These are phyloP conservation scores for Tipula confusa DNA, from an alignment of 2,888 invertebrate genomes.

Conservation along the genomic window DNA sequence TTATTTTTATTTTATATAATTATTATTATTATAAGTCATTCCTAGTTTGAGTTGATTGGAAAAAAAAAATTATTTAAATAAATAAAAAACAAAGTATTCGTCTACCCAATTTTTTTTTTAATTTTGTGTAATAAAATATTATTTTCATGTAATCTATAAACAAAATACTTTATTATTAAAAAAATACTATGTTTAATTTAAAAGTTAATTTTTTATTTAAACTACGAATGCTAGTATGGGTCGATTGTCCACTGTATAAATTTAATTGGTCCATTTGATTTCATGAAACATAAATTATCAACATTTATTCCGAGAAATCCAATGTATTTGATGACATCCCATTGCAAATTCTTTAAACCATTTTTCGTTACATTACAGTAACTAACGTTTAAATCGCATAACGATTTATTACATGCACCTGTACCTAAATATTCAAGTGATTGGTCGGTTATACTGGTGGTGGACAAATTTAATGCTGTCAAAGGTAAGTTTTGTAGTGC, in stretches of 20 bases:
- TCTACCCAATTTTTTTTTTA: neutral
- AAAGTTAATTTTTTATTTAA: constrained; percentile 26
- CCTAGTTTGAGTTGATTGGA: constrained; percentile 9
- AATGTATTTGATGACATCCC: constrained; percentile 34
- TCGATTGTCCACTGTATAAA: constrained; percentile 34
- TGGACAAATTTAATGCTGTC: constrained; percentile 43
- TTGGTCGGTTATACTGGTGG: constrained; percentile 41
- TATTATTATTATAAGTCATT: neutral
- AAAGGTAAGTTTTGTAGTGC: constrained; percentile 41
- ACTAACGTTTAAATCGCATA: constrained; percentile 36
- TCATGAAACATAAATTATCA: constrained; percentile 33
- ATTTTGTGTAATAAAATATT: neutral
- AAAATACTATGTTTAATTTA: neutral
- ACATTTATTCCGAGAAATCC: constrained; percentile 34
- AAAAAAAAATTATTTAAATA: neutral
- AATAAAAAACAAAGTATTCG: neutral
- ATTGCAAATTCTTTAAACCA: constrained; percentile 32
- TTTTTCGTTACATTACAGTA: constrained; percentile 33
- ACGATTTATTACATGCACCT: constrained; percentile 34
- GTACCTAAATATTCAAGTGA: constrained; percentile 34
- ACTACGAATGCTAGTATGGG: constrained; percentile 35
- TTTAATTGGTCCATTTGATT: constrained; percentile 30
- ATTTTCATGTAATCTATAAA: neutral
- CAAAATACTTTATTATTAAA: constrained; percentile 30
- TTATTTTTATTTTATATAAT: neutral